A percentile compares a stretch with the other conserved stretches of the same genome.
Conservation (phyloP, 1,140 invertebrate species). For the Condylostylus longicornis region DNA sequence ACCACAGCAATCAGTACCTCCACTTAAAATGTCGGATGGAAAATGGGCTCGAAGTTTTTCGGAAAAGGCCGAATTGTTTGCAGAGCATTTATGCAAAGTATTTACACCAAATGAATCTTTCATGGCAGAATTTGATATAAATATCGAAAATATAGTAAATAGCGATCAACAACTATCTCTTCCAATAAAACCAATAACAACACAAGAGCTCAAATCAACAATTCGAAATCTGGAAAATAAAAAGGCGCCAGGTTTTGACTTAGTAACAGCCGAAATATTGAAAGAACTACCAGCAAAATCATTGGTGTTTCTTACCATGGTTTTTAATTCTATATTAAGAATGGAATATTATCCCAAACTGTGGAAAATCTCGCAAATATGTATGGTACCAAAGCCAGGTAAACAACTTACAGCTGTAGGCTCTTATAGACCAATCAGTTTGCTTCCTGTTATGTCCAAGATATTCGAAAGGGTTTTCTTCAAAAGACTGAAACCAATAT, state of each 20-base stretch:
- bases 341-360: constrained; percentile 9
- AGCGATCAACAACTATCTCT: constrained; percentile 2
- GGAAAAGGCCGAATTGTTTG: constrained; percentile 7
- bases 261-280: constrained; percentile 5
- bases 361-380: too few relatives aligned
- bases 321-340: constrained; percentile 10
- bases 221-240: constrained; percentile 9
- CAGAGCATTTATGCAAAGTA: constrained; percentile 3
- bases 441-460: constrained; percentile 18
- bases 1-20: constrained; percentile 5
- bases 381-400: too few relatives aligned
- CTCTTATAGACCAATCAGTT: too few relatives aligned
- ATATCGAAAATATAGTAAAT: constrained; percentile 3
- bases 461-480: constrained; percentile 17
- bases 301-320: constrained; percentile 4
- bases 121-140: constrained; percentile 1
- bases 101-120: constrained; percentile 5
- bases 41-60: constrained; percentile 4
- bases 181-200: constrained; percentile 3
- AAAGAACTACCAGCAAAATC: constrained; percentile 8
- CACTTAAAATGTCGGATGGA: not conserved
- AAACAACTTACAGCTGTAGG: too few relatives aligned
- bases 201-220: constrained; percentile 9
- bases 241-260: constrained; percentile 12
- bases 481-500: constrained; percentile 12